phyloP scores from a whole-genome alignment of 2,797 vertebrate genomes.

The Denticeps clupeoides region DNA sequence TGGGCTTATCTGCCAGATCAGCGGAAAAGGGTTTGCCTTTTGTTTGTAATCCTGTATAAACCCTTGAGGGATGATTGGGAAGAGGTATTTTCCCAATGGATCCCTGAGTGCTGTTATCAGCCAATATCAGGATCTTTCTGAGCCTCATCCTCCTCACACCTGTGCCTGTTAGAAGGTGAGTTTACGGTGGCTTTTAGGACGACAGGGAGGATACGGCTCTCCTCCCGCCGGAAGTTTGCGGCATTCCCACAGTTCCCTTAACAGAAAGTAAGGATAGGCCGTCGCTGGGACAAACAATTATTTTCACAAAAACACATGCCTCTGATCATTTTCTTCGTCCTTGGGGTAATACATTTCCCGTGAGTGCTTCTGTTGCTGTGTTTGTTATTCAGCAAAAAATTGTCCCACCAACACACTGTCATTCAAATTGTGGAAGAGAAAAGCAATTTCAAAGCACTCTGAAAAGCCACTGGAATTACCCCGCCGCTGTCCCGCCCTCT shows the following conservation, averaged over 20 bases:
- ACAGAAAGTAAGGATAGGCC: constrained; percentile 16
- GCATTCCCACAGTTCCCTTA: not conserved
- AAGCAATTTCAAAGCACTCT: constrained; percentile 39
- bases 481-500: not conserved
- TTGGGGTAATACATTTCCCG: constrained; percentile 22
- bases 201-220: not conserved
- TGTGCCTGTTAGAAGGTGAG: constrained; percentile 24
- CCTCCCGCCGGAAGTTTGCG: constrained; percentile 8
- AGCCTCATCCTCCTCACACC: constrained; percentile 26
- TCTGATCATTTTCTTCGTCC: constrained; percentile 19
- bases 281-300: constrained; percentile 17
- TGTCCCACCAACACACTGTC: constrained; percentile 36
- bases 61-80: constrained; percentile 34
- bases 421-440: constrained; percentile 32
- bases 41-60: constrained; percentile 33
- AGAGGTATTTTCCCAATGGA: constrained; percentile 29
- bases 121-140: constrained; percentile 30
- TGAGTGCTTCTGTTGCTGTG: constrained; percentile 32
- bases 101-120: constrained; percentile 29
- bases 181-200: not conserved
- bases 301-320: constrained; percentile 18
- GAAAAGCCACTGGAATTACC: constrained; percentile 30
- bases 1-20: constrained; percentile 24
- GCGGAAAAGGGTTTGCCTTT: constrained; percentile 27
- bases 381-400: constrained; percentile 45